These are phyloP conservation scores for Pseudobourletiella spinata DNA, from an alignment of 1,140 invertebrate species.

Conservation along the genomic window DNA sequence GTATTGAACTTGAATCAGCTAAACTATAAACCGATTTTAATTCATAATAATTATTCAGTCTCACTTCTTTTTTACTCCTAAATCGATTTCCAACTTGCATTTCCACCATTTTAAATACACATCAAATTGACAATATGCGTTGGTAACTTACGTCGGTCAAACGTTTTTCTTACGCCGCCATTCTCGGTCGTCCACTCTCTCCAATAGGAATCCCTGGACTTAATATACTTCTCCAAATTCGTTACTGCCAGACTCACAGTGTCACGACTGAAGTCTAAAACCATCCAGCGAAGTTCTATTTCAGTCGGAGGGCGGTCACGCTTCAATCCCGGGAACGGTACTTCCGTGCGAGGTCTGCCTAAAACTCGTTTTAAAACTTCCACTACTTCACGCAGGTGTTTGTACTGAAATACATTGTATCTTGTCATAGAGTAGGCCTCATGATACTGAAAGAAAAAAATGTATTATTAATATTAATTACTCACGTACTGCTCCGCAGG, in stretches of 20 bases:
- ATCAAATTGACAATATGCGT: no score
- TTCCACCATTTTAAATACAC: background rate
- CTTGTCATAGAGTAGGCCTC: slow-evolving; percentile 31
- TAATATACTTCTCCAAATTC: slow-evolving; percentile 18
- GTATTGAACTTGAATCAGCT: background rate
- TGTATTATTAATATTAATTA: background rate
- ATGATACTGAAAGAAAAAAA: slow-evolving; percentile 26
- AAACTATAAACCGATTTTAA: background rate
- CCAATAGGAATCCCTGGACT: slow-evolving; percentile 17
- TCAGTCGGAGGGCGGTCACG: slow-evolving; percentile 18
- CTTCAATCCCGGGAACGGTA: slow-evolving; percentile 9
- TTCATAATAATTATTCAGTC: background rate
- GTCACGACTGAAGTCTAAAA: slow-evolving; percentile 23
- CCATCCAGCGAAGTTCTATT: slow-evolving; percentile 15
- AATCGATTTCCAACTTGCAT: background rate
- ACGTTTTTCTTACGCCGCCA: slow-evolving; percentile 21
- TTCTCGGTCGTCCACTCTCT: slow-evolving; percentile 14
- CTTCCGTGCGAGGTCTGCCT: background rate
- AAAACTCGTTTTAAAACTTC: slow-evolving; percentile 18
- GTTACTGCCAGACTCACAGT: slow-evolving; percentile 16
- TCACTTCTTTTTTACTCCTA: background rate
- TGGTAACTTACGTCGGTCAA: slow-evolving; percentile 30
- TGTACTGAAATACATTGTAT: slow-evolving; percentile 31
- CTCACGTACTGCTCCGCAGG: no score
- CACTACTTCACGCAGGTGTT: slow-evolving; percentile 29